A percentile compares a stretch with the other conserved stretches of the same genome.
These are phyloP conservation scores for Lanistes nyassanus DNA, from an alignment of 1,140 invertebrate genomes.

Conservation along the genomic window DNA sequence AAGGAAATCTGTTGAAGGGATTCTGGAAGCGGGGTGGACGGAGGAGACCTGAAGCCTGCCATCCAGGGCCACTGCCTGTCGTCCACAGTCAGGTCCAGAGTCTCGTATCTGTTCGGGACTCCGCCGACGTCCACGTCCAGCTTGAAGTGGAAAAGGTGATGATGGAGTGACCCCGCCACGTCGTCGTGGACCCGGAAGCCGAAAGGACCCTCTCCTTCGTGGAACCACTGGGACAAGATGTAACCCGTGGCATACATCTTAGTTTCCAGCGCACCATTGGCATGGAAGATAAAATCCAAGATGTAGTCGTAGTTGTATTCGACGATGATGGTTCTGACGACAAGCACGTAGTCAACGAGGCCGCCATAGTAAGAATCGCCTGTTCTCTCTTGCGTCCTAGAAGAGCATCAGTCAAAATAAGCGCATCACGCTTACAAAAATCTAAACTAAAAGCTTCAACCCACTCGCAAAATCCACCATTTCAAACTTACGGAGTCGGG, in stretches of 20 bases:
- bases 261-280: conserved; percentile 50
- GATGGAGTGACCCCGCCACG: conserved; percentile 35
- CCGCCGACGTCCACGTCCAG: conserved; percentile 47
- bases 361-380: conserved; percentile 38
- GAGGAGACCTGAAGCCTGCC: background rate
- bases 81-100: conserved; percentile 35
- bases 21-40: too few species aligned
- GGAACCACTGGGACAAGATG: conserved; percentile 29
- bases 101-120: conserved; percentile 40
- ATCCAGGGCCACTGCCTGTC: conserved; percentile 23
- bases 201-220: conserved; percentile 31
- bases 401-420: conserved; percentile 27
- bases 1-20: conserved; percentile 35
- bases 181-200: conserved; percentile 36
- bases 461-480: too few species aligned
- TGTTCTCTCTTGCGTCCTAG: conserved; percentile 26
- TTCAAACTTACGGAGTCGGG: too few species aligned
- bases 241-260: conserved; percentile 40
- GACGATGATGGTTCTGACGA: conserved; percentile 42
- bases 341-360: conserved; percentile 42
- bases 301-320: conserved; percentile 56
- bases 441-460: too few species aligned
- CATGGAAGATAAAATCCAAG: conserved; percentile 56
- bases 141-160: conserved; percentile 49
- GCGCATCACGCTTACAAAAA: conserved; percentile 44